phyloP scores from a whole-genome alignment of 2,888 invertebrate genomes.

The Pteria penguin region DNA sequence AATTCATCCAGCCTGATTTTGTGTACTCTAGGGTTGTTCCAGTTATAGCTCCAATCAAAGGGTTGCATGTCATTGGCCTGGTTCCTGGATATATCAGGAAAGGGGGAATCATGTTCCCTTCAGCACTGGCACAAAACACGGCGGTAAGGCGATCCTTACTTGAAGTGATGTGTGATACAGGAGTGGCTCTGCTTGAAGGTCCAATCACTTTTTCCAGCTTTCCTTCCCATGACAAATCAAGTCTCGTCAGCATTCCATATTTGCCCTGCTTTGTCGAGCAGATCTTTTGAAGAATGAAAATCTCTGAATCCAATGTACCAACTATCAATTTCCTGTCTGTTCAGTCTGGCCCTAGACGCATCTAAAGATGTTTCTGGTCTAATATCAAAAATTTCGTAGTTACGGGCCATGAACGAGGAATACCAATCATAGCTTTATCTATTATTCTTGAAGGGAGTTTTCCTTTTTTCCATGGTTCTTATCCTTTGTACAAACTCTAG shows the following conservation, averaged over 20 bases:
- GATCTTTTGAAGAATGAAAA: not conserved
- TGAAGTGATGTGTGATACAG: not conserved
- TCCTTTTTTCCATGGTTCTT: conserved; percentile 8
- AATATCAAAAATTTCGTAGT: conserved; percentile 12
- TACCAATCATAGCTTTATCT: conserved; percentile 19
- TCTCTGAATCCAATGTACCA: not conserved
- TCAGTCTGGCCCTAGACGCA: not conserved
- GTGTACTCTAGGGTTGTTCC: not conserved
- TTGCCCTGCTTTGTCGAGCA: not conserved
- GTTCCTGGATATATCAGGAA: not conserved
- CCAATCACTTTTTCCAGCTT: not conserved
- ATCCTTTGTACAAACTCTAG: not conserved
- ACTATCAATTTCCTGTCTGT: not conserved
- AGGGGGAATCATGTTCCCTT: not conserved
- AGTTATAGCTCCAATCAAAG: not conserved
- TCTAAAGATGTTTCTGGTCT: not conserved
- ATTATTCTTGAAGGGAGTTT: conserved; percentile 1
- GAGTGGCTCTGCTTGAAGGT: not conserved
- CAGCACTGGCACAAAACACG: not conserved
- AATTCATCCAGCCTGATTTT: not conserved
- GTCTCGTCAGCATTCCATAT: not conserved
- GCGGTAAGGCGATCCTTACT: not conserved
- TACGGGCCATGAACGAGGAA: conserved; percentile 10
- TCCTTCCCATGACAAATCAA: not conserved
- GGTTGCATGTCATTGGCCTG: not conserved